phyloP scores from a whole-genome alignment of 2,797 vertebrate species.

The Lerista edwardsae region DNA sequence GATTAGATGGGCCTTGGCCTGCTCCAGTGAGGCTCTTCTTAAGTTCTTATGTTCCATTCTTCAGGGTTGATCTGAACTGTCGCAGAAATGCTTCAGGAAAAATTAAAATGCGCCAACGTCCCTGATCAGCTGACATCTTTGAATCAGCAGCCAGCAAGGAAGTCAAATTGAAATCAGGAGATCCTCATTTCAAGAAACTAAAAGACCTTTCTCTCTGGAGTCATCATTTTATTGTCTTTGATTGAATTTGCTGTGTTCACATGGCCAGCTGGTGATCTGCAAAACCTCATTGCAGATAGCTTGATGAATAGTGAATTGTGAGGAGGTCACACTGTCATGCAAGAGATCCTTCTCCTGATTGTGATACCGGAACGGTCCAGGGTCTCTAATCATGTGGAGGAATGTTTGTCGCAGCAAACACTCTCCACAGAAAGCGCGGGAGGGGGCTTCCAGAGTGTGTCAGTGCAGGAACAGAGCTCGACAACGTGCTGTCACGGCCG shows the following conservation, averaged over 20 bases:
- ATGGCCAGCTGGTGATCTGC: slow-evolving; percentile 28
- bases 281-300: slow-evolving; percentile 38
- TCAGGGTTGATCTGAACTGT: too few species aligned
- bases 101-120: not conserved
- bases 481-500: too few species aligned
- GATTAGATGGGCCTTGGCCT: too few species aligned
- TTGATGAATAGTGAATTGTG: slow-evolving; percentile 21
- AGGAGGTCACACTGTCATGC: not conserved
- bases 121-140: slow-evolving; percentile 18
- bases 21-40: too few species aligned
- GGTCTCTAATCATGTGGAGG: too few species aligned
- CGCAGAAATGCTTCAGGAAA: not conserved
- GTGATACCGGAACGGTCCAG: too few species aligned
- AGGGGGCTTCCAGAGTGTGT: too few species aligned
- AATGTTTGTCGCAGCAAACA: too few species aligned
- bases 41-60: too few species aligned
- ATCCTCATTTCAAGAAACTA: slow-evolving; percentile 58
- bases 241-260: slow-evolving; percentile 64
- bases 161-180: slow-evolving; percentile 63
- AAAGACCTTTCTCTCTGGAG: slow-evolving; percentile 45
- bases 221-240: slow-evolving; percentile 46
- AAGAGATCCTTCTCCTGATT: not conserved
- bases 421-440: too few species aligned
- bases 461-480: too few species aligned
- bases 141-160: slow-evolving; percentile 47